A percentile compares a stretch with the other conserved stretches of the same genome.
These are phyloP conservation scores for Platorchestia sp. DNA, from an alignment of 1,140 invertebrate genomes.

Conservation along the genomic window DNA sequence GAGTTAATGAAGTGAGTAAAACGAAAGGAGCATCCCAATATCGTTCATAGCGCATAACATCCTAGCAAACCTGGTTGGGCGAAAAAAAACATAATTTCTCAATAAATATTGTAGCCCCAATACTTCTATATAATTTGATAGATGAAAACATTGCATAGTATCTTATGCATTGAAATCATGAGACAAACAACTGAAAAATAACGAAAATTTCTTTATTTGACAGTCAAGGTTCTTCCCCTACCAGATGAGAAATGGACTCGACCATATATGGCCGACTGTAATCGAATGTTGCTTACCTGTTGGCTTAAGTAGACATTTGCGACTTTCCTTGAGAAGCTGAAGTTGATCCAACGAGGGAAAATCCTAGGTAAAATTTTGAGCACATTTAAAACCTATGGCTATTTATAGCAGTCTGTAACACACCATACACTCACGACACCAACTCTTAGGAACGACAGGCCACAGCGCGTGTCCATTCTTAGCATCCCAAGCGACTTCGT, in stretches of 20 bases:
- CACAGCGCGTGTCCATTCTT: not conserved
- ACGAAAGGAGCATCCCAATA: not conserved
- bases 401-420: not conserved
- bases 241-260: not conserved
- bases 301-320: not conserved
- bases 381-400: not conserved
- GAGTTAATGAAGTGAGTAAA: not conserved
- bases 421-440: not conserved
- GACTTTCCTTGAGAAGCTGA: not conserved
- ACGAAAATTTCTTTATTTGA: not conserved
- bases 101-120: not conserved
- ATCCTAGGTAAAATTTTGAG: not conserved
- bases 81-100: not conserved
- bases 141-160: not conserved
- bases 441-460: not conserved
- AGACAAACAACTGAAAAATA: no score
- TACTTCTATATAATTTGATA: not conserved
- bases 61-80: not conserved
- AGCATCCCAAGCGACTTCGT: not conserved
- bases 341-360: not conserved
- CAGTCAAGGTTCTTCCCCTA: not conserved
- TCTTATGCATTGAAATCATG: not conserved
- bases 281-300: not conserved
- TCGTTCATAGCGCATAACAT: not conserved
- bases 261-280: not conserved